These are phyloP conservation scores for Seira ritae DNA, from an alignment of 2,888 invertebrate genomes.

Conservation along the genomic window DNA sequence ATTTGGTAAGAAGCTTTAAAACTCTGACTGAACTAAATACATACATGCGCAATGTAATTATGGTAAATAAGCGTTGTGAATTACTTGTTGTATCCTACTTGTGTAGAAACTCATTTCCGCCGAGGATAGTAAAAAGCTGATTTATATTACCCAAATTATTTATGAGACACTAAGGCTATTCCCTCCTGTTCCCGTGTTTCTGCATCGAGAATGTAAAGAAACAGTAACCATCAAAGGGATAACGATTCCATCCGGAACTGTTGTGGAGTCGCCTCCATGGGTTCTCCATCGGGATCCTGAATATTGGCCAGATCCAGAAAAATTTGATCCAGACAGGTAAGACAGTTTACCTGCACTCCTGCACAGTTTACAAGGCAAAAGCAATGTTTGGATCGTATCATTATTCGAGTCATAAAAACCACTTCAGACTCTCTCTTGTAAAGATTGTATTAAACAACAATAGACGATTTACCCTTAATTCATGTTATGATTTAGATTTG, in stretches of 20 bases:
- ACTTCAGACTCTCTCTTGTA: no score
- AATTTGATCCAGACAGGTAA: constrained; percentile 69
- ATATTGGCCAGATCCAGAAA: constrained; percentile 72
- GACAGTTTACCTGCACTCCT: constrained; percentile 1
- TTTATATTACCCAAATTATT: constrained; percentile 70
- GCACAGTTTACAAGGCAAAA: no score
- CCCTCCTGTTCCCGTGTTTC: constrained; percentile 72
- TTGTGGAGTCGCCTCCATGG: constrained; percentile 72
- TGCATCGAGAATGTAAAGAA: constrained; percentile 72
- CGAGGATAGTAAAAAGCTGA: constrained; percentile 69
- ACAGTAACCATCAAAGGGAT: constrained; percentile 72
- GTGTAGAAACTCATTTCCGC: constrained; percentile 68
- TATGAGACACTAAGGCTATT: constrained; percentile 71
- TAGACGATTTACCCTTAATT: not conserved
- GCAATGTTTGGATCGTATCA: no score
- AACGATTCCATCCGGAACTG: constrained; percentile 70
- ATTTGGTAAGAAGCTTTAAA: constrained; percentile 60
- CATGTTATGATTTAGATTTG: constrained; percentile 68
- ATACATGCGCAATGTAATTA: no score
- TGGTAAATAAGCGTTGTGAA: no score
- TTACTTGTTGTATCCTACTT: not conserved
- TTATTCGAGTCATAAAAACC: no score
- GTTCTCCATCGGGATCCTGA: constrained; percentile 70
- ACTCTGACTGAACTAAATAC: not conserved
- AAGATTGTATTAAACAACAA: not conserved